Evolutionary conservation across 2,888 invertebrate genomes (phyloP), one percentile per base, ranked within the genome.

Genomic region (Dermolepida albohirtum): DNA sequence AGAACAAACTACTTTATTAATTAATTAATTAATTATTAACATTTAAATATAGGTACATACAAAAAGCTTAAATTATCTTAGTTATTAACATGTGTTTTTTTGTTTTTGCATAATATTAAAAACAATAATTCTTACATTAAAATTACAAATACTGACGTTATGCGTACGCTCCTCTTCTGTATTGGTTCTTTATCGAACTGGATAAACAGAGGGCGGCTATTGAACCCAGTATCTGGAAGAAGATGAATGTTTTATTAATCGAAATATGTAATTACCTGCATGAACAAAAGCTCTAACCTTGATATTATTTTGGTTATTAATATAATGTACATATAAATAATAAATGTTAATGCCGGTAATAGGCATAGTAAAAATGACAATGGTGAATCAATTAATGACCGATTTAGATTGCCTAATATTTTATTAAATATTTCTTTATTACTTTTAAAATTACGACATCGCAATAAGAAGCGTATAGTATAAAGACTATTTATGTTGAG

Each of bases 121-220:
- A 62, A 62, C 59, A 62, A 62, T 34, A 1, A 2, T 14, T 62
- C 59, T 57, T 57, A 44, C 44, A 27, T 12, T 62, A 12, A 22
- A 40, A 12, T 34, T 47, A 47, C 29, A 47, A 62, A 62, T 41
- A 59, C 29, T 57, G 10, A 14, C 14, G 34, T 67, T 78, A 83
- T 40, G 83, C 79, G 70, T 82, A 83, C 51, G 77, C 76, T 62
- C 80, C 79, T 78, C 92, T 89, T 85, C 92, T 89, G 80, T 91
- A 90, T 80, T 92, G 91, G 84, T 95, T 95, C 84, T 91, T 90
- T 82, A 96, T 93, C 79, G 94, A 92, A 82, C 93, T 92, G 74
- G 94, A 93, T 82, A 97, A 85, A 80, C 94, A 95, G 82, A 96
- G 90, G 69, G 95, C 92, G 83, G 95, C 94, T 78, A 95, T 87